Percentiles rank a stretch among this genome's conserved stretches.
Evolutionary conservation across 2,797 vertebrate genomes (phyloP).

Genomic region (Notolepis coatsorum): DNA sequence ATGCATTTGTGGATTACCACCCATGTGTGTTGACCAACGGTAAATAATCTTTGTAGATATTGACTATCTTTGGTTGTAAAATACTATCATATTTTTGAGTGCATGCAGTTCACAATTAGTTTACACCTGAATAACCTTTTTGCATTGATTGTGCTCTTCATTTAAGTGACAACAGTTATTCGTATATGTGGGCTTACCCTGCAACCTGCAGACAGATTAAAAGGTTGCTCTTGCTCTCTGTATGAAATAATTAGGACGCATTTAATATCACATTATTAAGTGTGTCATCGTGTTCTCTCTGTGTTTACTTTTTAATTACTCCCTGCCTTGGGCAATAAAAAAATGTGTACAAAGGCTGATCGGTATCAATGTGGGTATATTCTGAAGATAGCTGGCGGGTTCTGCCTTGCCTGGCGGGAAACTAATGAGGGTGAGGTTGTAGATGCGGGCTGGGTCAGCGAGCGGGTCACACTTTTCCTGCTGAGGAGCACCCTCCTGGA

Average conservation of each 20-base stretch:
- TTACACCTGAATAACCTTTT: no score
- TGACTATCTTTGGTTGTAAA: no score
- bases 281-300: slow-evolving; percentile 54
- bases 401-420: slow-evolving; percentile 54
- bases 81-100: no score
- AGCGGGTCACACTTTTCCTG: slow-evolving; percentile 43
- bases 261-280: slow-evolving; percentile 65
- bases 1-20: no score
- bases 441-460: slow-evolving; percentile 68
- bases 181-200: no score
- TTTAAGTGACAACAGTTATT: no score
- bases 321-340: slow-evolving; percentile 67
- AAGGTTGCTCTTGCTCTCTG: slow-evolving; percentile 16
- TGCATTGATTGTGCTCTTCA: slow-evolving; percentile 17
- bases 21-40: no score
- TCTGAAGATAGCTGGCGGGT: slow-evolving; percentile 30
- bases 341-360: slow-evolving; percentile 67
- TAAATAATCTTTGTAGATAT: no score
- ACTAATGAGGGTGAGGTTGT: slow-evolving; percentile 75
- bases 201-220: neutral
- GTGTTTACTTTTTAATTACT: slow-evolving; percentile 79
- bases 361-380: slow-evolving; percentile 57
- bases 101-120: no score
- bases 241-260: slow-evolving; percentile 73
- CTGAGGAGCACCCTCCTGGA: slow-evolving; percentile 47